These are phyloP conservation scores for Xenopus borealis DNA, from an alignment of 2,113 vertebrate species.

Conservation along the genomic window DNA sequence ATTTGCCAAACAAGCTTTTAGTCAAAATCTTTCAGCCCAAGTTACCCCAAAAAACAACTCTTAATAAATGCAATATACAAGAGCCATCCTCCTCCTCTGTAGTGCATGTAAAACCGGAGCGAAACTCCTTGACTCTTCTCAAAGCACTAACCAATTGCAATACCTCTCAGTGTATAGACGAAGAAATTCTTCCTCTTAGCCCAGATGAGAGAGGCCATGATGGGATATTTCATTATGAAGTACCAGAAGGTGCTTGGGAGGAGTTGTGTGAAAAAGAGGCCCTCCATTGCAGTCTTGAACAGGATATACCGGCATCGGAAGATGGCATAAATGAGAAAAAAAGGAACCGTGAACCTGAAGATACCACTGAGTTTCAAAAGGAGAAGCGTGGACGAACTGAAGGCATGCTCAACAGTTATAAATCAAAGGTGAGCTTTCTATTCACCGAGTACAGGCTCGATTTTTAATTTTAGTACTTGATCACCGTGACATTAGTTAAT, in stretches of 20 bases:
- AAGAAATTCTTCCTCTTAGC: constrained; percentile 76
- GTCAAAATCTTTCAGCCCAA: constrained; percentile 78
- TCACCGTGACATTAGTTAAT: no score
- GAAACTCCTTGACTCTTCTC: constrained; percentile 25
- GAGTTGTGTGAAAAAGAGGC: constrained; percentile 35
- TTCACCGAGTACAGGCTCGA: not conserved
- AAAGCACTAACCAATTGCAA: constrained; percentile 40
- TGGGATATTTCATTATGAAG: constrained; percentile 58
- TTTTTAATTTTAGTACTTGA: no score
- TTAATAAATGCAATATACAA: constrained; percentile 45
- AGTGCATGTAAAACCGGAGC: constrained; percentile 3
- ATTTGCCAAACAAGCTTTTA: constrained; percentile 65
- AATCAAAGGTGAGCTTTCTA: constrained; percentile 19
- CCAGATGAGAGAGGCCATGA: constrained; percentile 66
- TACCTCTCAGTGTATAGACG: constrained; percentile 63
- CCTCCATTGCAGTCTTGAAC: not conserved
- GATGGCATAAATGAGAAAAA: constrained; percentile 58
- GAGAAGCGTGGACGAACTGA: constrained; percentile 55
- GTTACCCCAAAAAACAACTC: constrained; percentile 69
- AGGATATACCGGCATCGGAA: constrained; percentile 40
- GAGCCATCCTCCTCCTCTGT: constrained; percentile 26
- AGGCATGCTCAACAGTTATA: constrained; percentile 35
- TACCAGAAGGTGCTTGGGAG: constrained; percentile 47
- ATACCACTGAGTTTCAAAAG: constrained; percentile 51
- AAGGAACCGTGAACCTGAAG: constrained; percentile 59